Evolutionary conservation across 2,888 invertebrate species (phyloP), one percentile per base, ranked within the genome.

Genomic region (Athalia circularis): DNA sequence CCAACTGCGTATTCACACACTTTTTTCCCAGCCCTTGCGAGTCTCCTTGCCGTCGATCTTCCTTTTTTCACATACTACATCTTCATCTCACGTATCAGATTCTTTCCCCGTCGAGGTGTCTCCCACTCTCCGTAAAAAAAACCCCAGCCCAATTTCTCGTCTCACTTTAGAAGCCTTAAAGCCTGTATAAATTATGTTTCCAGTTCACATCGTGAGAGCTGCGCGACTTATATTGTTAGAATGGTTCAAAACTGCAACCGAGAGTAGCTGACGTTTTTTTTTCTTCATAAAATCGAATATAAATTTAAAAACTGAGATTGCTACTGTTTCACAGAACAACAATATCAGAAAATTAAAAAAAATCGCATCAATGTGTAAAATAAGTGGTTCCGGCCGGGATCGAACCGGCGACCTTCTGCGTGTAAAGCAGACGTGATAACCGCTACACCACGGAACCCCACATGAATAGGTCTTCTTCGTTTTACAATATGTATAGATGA

Each of bases 371-470:
- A 86, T 47, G 8, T 8, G 67, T 13, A 87, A 89, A 89, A 85
- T 11, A 82, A 83, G 80, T 91, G 91, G 90, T 91, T 91, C 91
- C 91, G 91, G 91, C 91, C 91, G 91, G 91, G 91, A 91, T 91
- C 91, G 91, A 91, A 91, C 91, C 90, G 91, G 91, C 91, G 91
- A 90, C 91, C 91, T 91, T 91, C 91, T 91, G 91, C 91, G 91
- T 91, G 91, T 91, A 91, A 91, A 91, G 91, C 91, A 91, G 91
- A 91, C 82, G 83, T 83, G 83, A 83, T 83, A 82, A 83, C 83
- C 83, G 81, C 91, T 91, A 91, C 91, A 91, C 91, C 90, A 91
- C 91, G 91, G 91, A 91, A 91, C 91, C 91, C 45, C 68, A 43
- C 29, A 59, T 59, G 72, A 13, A 47, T 54, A 9, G 7, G 5